A percentile compares a stretch with the other conserved stretches of the same genome.
Conservation (phyloP, 2,113 vertebrate genomes). For the Pongo pygmaeus region DNA sequence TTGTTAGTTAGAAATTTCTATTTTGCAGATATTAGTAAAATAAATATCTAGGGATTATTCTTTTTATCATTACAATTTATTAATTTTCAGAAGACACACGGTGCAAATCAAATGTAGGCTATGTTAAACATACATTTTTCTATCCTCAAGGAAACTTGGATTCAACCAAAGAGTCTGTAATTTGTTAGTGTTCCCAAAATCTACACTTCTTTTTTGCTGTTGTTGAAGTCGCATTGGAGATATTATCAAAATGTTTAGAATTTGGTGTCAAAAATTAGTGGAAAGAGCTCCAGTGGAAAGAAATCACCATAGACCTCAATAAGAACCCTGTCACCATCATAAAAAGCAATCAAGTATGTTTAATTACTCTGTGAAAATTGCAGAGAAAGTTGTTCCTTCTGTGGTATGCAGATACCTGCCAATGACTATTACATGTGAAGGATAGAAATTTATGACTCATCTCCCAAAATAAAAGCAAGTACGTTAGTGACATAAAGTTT, state of each 20-base stretch:
- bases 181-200: not conserved
- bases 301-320: not conserved
- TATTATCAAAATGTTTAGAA: not conserved
- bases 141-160: not conserved
- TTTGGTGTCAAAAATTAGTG: slow-evolving; percentile 8
- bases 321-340: not conserved
- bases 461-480: not conserved
- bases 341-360: not conserved
- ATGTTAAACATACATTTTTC: not conserved
- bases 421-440: not conserved
- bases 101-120: not conserved
- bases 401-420: not conserved
- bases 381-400: not conserved
- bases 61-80: slow-evolving; percentile 41
- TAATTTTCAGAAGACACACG: not conserved
- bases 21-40: slow-evolving; percentile 39
- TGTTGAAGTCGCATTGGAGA: not conserved
- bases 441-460: not conserved
- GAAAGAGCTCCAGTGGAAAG: not conserved
- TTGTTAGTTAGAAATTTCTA: not conserved
- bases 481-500: not conserved
- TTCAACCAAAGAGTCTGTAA: not conserved
- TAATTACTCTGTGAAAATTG: not conserved
- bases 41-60: not conserved
- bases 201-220: not conserved